Evolutionary conservation across 2,797 vertebrate genomes (phyloP).

Genomic region (Enteromius treurensis): DNA sequence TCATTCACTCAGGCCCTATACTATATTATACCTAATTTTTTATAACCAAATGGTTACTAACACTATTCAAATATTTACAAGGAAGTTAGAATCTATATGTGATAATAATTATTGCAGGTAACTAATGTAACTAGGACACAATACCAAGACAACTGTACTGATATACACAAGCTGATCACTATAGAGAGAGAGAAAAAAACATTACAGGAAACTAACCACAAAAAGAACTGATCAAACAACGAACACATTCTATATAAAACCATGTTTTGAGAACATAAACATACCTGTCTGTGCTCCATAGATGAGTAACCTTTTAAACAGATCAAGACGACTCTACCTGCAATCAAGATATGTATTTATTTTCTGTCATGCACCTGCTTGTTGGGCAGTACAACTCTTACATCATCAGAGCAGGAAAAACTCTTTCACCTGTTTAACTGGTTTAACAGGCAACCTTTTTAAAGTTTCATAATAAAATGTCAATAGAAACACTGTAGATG

Average conservation of each 20-base stretch:
- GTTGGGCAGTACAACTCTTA: neutral
- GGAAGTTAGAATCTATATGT: neutral
- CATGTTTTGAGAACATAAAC: slow-evolving; percentile 9
- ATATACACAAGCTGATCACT: neutral
- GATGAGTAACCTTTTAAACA: neutral
- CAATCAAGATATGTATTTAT: neutral
- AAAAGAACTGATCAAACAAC: neutral
- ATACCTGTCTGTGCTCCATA: slow-evolving; percentile 39
- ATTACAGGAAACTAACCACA: neutral
- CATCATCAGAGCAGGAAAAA: slow-evolving; percentile 13
- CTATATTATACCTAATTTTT: neutral
- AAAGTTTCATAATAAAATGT: slow-evolving; percentile 7
- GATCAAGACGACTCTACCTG: slow-evolving; percentile 2
- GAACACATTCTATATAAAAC: neutral
- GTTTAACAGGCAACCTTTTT: slow-evolving; percentile 39
- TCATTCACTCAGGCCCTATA: neutral
- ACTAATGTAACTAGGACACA: neutral
- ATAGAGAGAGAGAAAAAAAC: neutral
- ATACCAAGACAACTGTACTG: neutral
- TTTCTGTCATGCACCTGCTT: slow-evolving; percentile 2
- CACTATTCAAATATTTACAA: neutral
- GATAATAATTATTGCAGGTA: neutral
- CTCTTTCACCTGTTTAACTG: slow-evolving; percentile 46
- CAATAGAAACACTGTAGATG: neutral
- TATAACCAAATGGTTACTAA: neutral